Percentiles rank a stretch among this genome's conserved stretches.
These are phyloP conservation scores for Pollachius pollachius DNA, from an alignment of 2,113 vertebrate genomes.

Conservation along the genomic window DNA sequence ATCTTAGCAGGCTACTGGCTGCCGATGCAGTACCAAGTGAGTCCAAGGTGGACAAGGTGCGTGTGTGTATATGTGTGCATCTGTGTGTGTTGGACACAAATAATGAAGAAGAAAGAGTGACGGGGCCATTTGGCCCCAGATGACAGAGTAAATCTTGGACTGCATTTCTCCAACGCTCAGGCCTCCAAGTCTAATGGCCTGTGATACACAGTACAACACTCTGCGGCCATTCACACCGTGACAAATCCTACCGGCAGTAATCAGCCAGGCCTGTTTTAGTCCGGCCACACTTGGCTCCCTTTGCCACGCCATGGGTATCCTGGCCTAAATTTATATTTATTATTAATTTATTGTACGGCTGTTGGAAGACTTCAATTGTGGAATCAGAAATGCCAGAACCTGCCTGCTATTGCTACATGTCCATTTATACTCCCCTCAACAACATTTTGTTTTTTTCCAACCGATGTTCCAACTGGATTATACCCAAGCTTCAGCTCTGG, in stretches of 20 bases:
- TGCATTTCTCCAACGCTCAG: slow-evolving; percentile 47
- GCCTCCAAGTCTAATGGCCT: slow-evolving; percentile 42
- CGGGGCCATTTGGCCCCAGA: slow-evolving; percentile 57
- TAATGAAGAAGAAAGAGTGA: slow-evolving; percentile 23
- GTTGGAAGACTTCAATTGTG: no score
- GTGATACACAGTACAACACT: slow-evolving; percentile 45
- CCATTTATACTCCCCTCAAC: no score
- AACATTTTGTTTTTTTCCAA: no score
- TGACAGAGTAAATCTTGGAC: slow-evolving; percentile 63
- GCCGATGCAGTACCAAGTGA: slow-evolving; percentile 62
- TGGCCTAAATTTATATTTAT: background rate
- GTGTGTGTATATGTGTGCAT: slow-evolving; percentile 30
- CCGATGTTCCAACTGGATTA: no score
- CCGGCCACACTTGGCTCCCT: background rate
- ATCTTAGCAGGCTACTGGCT: slow-evolving; percentile 58
- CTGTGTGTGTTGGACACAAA: slow-evolving; percentile 9
- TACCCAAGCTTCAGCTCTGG: no score
- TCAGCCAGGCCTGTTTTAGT: slow-evolving; percentile 31
- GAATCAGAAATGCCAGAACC: no score
- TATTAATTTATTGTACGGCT: no score
- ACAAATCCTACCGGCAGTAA: slow-evolving; percentile 45
- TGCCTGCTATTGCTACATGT: no score
- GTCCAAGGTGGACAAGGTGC: slow-evolving; percentile 64
- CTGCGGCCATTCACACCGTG: slow-evolving; percentile 21
- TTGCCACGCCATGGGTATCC: background rate